Evolutionary conservation across 2,888 invertebrate genomes (phyloP).

Genomic region (Linyphia triangularis): DNA sequence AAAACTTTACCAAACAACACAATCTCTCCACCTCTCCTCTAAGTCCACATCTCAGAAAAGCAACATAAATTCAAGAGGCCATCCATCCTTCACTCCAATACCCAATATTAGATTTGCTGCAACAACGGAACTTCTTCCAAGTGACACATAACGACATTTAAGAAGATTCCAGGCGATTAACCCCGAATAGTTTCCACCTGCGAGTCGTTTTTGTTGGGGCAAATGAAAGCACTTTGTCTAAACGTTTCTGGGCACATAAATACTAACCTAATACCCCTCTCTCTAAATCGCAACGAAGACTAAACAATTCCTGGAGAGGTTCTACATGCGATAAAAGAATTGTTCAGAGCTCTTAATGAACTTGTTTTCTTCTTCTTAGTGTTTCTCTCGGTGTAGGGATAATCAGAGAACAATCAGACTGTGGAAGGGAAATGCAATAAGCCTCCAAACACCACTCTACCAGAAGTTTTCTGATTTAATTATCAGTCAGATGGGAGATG

Average conservation of each 20-base stretch:
- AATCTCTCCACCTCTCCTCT: too few species aligned
- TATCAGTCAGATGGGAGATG: conserved; percentile 28
- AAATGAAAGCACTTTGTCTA: conserved; percentile 40
- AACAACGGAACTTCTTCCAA: background rate
- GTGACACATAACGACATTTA: conserved; percentile 39
- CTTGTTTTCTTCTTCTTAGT: conserved; percentile 31
- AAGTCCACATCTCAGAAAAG: too few species aligned
- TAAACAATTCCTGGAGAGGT: conserved; percentile 7
- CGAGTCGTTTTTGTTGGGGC: background rate
- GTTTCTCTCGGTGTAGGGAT: conserved; percentile 1
- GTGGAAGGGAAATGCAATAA: conserved; percentile 49
- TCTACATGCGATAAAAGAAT: conserved; percentile 25
- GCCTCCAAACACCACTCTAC: conserved; percentile 28
- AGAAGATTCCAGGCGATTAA: conserved; percentile 34
- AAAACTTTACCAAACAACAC: too few species aligned
- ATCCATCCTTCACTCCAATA: background rate
- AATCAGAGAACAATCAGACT: conserved; percentile 55
- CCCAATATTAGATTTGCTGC: conserved; percentile 32
- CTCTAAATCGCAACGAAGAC: conserved; percentile 4
- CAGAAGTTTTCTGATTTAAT: conserved; percentile 56
- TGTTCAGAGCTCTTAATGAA: conserved; percentile 38
- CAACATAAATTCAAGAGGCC: too few species aligned
- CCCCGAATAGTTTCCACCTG: background rate
- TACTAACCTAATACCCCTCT: conserved; percentile 32
- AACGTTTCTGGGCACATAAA: conserved; percentile 29